A percentile compares a stretch with the other conserved stretches of the same genome.
Evolutionary conservation across 2,113 vertebrate species (phyloP).

Genomic region (Anguilla japonica): DNA sequence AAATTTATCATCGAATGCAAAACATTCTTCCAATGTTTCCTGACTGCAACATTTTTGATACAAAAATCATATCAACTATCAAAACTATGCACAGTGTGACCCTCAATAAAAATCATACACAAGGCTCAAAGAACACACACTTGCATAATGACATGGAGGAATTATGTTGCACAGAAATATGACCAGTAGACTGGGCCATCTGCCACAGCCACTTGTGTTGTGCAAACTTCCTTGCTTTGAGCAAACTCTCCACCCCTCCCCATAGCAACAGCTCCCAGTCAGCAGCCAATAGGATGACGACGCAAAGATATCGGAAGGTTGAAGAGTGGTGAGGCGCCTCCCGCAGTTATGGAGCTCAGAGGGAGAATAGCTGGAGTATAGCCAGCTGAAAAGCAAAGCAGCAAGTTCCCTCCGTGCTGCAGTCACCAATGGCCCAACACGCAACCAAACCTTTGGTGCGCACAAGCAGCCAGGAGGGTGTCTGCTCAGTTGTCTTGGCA

Average conservation of each 20-base stretch:
- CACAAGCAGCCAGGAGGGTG: neutral
- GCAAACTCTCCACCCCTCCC: slow-evolving; percentile 43
- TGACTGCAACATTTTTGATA: too few species aligned
- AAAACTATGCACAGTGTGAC: too few species aligned
- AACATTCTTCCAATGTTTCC: too few species aligned
- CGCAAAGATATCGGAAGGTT: slow-evolving; percentile 51
- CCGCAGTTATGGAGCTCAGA: slow-evolving; percentile 34
- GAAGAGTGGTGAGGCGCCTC: slow-evolving; percentile 43
- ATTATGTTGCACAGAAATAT: slow-evolving; percentile 1
- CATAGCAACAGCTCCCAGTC: slow-evolving; percentile 64
- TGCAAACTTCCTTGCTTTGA: slow-evolving; percentile 31
- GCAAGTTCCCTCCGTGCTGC: neutral
- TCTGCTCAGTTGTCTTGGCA: too few species aligned
- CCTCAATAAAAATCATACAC: too few species aligned
- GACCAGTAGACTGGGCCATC: neutral
- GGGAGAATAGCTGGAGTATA: neutral
- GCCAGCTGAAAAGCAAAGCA: neutral
- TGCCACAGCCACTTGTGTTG: slow-evolving; percentile 7
- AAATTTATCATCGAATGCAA: too few species aligned
- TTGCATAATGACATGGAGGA: neutral
- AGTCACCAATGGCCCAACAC: neutral
- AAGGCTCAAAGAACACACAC: too few species aligned
- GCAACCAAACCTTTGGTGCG: neutral
- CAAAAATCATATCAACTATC: too few species aligned
- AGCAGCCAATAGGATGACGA: slow-evolving; percentile 54